Evolutionary conservation across 1,140 invertebrate genomes (phyloP), one percentile per base, ranked within the genome.

Genomic region (Drosophila nebulosa): DNA sequence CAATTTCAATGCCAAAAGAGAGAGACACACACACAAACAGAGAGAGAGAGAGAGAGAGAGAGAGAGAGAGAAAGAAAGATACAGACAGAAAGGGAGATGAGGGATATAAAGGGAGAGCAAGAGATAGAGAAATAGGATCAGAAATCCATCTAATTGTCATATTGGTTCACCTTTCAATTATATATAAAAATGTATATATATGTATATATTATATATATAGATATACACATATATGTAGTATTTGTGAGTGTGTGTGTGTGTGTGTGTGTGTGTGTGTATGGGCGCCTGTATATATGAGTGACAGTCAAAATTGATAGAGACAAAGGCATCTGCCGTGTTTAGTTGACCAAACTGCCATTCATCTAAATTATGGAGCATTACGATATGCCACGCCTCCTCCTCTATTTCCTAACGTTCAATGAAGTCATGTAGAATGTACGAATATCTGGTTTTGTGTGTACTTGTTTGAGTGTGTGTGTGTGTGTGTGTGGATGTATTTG

Each of bases 1-100:
- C 72, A 69, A 68, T 75, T 78, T 88, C 81, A 86, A 78, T 86
- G 81, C 83, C 81, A 83, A 68, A 53, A 42, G 32, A 18, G 46
- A 51, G 1, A 26, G 0, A 16, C 0, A 22, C 7, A 46, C 16
- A 10, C 5, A 46, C 16, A 46, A n/a, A 46, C 7, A 46, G 39
- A 46, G 39, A 36, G 35, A 53, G 2, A 58, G 14, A 55, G 46
- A 46, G 16, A 46, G 6, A 21, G 67, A 30, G 24, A 27, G 22
- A 55, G 35, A 64, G 30, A 39, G 12, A 14, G 14, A 39, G n/a
- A 16, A 5, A n/a, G 36, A 14, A n/a, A 14, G n/a, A 39, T 30
- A 30, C n/a, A 39, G 39, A 42, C 5, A 39, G 36, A 18, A 16
- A 42, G 39, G 10, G 7, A 21, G 39, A 14, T 36, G 35, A 14